phyloP scores from a whole-genome alignment of 30 jellyfish, hydroid and myxozoan species.

The Clytia hemisphaerica region DNA sequence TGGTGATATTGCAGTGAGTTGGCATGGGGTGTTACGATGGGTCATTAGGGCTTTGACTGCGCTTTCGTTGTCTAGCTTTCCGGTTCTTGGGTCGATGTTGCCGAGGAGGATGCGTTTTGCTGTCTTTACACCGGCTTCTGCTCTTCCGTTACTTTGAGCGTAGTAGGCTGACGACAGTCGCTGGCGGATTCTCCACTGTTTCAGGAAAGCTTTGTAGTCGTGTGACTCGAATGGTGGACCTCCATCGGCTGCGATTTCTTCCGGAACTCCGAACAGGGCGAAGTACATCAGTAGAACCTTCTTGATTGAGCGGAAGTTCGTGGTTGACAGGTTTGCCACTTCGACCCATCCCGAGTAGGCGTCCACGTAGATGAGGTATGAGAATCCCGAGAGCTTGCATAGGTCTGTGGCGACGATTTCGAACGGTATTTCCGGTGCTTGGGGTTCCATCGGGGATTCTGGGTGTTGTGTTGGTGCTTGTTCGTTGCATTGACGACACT shows the following conservation, averaged over 20 bases:
- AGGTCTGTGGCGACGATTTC: slow-evolving; percentile 2
- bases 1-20: slow-evolving; percentile 2
- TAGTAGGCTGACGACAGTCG: slow-evolving; percentile 20
- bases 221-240: neutral
- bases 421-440: slow-evolving; percentile 24
- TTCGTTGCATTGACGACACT: slow-evolving; percentile 32
- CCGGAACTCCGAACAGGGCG: neutral
- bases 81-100: neutral
- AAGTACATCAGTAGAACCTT: slow-evolving; percentile 4
- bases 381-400: slow-evolving; percentile 7
- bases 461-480: slow-evolving; percentile 25
- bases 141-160: slow-evolving; percentile 13
- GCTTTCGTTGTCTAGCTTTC: neutral
- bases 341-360: slow-evolving; percentile 38
- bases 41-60: slow-evolving; percentile 1
- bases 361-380: slow-evolving; percentile 26
- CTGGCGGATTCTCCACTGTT: slow-evolving; percentile 16
- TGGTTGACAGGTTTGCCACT: slow-evolving; percentile 30
- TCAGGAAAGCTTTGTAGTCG: slow-evolving; percentile 4
- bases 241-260: slow-evolving; percentile 4
- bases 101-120: neutral
- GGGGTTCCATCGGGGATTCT: slow-evolving; percentile 23
- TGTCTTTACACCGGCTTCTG: neutral
- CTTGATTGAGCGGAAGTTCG: neutral
- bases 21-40: slow-evolving; percentile 8